Evolutionary conservation across 2,797 vertebrate species (phyloP), one percentile per base, ranked within the genome.

Genomic region (Anguilla megastoma): DNA sequence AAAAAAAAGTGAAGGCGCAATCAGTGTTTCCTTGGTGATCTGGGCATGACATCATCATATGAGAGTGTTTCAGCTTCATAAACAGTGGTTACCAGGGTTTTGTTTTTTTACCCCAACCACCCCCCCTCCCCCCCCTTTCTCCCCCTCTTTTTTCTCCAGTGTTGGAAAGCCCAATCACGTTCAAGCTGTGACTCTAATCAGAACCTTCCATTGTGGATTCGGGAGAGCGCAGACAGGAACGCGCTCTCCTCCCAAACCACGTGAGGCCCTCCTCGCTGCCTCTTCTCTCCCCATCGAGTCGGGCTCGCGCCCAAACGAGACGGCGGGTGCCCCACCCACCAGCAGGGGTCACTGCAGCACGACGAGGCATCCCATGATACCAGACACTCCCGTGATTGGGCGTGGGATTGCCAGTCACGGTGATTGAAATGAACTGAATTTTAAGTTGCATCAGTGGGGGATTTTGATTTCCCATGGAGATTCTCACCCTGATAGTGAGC

Each of bases 71-170:
- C 30, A 3, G 33, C 12, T 79, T 18, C 14, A 21, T 79, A 79
- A 79, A 79, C 74, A 79, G 36, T 45, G 33, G 74, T 79, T 79
- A 41, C 74, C 33, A 79, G 30, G 74, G 74, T 3, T 79, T 45
- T 45, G 63, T 66, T 66, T 36, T 41, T 74, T 33, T 2, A 12
- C 4, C 1, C 30, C 14, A 41, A 2, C 1, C 36, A 2, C 8
- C 16, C 8, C 33, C 2, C 3, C 18, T 1, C n/a, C 1, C n/a
- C 66, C 14, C 12, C 0, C 54, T 14, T 52, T 52, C 8, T 52
- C 58, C 24, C 60, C 63, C n/a, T 24, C 5, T 63, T 63, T 18
- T 63, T 18, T 21, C 58, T 18, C 58, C 16, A 3, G 7, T 8
- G 1, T 9, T 66, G 24, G 63, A 27, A n/a, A 1, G n/a, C 14